Conservation (phyloP, 2,797 vertebrate genomes). For the Rhodeus uyekii region DNA sequence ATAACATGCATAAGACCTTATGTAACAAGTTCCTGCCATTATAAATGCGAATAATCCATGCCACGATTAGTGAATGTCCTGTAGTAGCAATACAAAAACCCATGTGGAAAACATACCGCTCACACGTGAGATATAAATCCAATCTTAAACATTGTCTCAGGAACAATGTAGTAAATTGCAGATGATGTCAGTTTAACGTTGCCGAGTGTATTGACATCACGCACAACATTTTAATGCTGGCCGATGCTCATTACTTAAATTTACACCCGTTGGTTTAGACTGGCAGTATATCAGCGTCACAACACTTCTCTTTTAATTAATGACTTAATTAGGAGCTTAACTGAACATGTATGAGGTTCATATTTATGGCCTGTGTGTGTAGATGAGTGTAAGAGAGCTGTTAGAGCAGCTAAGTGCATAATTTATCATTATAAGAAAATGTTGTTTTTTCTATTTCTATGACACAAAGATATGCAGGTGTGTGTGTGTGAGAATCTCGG, state of each 20-base stretch:
- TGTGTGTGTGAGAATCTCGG: slow-evolving; percentile 5
- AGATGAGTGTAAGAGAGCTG: slow-evolving; percentile 29
- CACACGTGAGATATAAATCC: not conserved
- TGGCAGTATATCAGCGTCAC: slow-evolving; percentile 47
- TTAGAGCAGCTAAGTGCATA: slow-evolving; percentile 37
- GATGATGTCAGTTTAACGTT: slow-evolving; percentile 6
- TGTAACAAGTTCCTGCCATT: not conserved
- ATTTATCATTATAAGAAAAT: slow-evolving; percentile 37
- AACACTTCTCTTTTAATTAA: slow-evolving; percentile 55
- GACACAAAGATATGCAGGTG: slow-evolving; percentile 1
- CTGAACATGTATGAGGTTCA: slow-evolving; percentile 59
- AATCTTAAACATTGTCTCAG: not conserved
- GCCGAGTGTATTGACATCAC: slow-evolving; percentile 21
- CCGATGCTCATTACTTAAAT: slow-evolving; percentile 43
- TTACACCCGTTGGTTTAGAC: slow-evolving; percentile 41
- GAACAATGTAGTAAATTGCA: slow-evolving; percentile 16
- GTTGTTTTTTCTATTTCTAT: not conserved
- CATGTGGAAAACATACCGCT: not conserved
- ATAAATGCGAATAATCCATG: not conserved
- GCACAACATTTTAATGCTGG: not conserved
- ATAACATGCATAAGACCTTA: not conserved
- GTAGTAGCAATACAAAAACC: not conserved
- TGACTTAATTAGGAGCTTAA: slow-evolving; percentile 60
- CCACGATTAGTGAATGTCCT: not conserved
- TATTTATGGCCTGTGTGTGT: slow-evolving; percentile 45